These are phyloP conservation scores for Mus pahari DNA, from an alignment of 2,113 vertebrate species.

Conservation along the genomic window DNA sequence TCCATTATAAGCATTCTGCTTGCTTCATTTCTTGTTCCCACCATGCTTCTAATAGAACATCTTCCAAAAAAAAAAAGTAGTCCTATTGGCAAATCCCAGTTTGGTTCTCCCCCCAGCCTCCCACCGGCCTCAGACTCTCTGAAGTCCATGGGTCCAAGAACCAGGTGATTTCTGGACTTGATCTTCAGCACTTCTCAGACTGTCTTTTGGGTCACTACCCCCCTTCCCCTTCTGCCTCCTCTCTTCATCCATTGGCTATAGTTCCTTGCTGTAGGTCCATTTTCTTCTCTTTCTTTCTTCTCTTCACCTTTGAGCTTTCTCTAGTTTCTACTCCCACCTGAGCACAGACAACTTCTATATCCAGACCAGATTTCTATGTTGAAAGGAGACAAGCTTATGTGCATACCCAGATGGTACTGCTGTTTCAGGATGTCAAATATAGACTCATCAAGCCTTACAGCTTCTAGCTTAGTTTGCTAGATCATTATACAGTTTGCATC, in stretches of 20 bases:
- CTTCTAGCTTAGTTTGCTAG: background rate
- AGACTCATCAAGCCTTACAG: background rate
- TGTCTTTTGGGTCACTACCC: background rate
- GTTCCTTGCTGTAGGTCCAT: fast-evolving
- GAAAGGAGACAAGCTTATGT: background rate
- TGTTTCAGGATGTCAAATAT: background rate
- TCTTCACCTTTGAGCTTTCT: background rate
- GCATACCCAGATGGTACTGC: background rate
- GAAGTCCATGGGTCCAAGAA: background rate
- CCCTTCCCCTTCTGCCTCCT: background rate
- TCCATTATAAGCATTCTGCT: fast-evolving
- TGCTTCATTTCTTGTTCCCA: background rate
- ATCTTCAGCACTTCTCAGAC: fast-evolving
- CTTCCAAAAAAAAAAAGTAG: background rate
- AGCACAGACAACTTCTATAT: background rate
- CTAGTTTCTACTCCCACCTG: background rate
- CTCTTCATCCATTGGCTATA: background rate
- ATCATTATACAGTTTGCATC: background rate
- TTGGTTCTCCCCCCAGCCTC: background rate
- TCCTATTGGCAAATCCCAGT: background rate
- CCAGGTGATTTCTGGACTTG: background rate
- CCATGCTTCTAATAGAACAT: background rate
- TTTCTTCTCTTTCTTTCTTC: background rate
- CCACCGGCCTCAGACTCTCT: background rate
- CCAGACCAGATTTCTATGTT: background rate